Conservation (phyloP, 2,113 vertebrate species). For the Lepisosteus osseus region DNA sequence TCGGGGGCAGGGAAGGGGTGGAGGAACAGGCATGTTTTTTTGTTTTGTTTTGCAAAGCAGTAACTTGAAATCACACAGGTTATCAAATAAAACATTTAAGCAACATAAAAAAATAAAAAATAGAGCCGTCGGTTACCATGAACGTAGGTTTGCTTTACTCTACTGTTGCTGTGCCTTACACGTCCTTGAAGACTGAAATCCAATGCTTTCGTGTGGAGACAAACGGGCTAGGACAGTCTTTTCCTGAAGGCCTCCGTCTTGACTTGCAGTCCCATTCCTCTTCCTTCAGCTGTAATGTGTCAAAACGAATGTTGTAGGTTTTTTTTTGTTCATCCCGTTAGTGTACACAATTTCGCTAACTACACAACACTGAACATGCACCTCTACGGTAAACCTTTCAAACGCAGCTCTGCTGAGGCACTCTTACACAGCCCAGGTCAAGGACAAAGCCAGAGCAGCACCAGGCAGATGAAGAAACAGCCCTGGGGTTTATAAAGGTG, state of each 20-base stretch:
- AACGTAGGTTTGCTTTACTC: conserved; percentile 89
- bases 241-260: conserved; percentile 71
- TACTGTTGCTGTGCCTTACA: conserved; percentile 81
- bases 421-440: not conserved
- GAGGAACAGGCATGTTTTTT: conserved; percentile 31
- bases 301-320: conserved; percentile 99
- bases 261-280: conserved; percentile 80
- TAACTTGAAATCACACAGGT: conserved; percentile 83
- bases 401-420: not conserved
- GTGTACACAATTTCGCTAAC: conserved; percentile 62
- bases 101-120: conserved; percentile 87
- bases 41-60: conserved; percentile 70
- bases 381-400: conserved; percentile 1
- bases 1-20: too few species aligned
- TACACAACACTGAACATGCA: conserved; percentile 29
- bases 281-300: conserved; percentile 98
- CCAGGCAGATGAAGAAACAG: not conserved
- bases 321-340: conserved; percentile 83
- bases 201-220: conserved; percentile 81
- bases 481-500: too few species aligned
- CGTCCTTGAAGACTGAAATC: conserved; percentile 79
- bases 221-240: conserved; percentile 71
- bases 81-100: conserved; percentile 91
- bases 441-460: not conserved
- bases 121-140: conserved; percentile 89